A percentile compares a stretch with the other conserved stretches of the same genome.
These are phyloP conservation scores for Nemotelus nigrinus DNA, from an alignment of 2,888 invertebrate genomes.

Conservation along the genomic window DNA sequence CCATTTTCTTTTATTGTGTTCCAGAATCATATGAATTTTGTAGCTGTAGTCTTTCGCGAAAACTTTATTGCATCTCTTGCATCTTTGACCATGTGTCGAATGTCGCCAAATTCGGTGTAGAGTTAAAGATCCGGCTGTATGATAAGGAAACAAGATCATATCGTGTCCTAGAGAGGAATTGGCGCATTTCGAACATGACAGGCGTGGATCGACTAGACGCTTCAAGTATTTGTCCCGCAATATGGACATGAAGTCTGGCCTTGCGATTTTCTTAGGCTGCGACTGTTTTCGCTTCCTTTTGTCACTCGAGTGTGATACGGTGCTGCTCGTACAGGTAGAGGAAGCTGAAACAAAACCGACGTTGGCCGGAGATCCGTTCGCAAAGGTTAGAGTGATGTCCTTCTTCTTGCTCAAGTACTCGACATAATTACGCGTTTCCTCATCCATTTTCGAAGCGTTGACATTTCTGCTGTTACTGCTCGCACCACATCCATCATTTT, in stretches of 20 bases:
- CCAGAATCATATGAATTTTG: constrained; percentile 59
- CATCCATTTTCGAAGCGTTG: constrained; percentile 52
- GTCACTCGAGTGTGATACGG: constrained; percentile 48
- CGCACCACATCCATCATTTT: constrained; percentile 48
- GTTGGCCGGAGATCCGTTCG: constrained; percentile 39
- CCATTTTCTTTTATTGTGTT: constrained; percentile 51
- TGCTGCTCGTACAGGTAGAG: not conserved
- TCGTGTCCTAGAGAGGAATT: constrained; percentile 47
- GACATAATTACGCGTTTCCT: constrained; percentile 63
- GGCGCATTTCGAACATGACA: constrained; percentile 60
- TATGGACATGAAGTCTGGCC: constrained; percentile 60
- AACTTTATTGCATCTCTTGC: constrained; percentile 56
- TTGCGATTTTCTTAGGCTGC: constrained; percentile 64
- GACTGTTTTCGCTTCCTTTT: constrained; percentile 67
- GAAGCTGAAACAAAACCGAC: not conserved
- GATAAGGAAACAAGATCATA: constrained; percentile 64
- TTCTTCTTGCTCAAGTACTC: constrained; percentile 64
- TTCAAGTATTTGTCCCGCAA: constrained; percentile 64
- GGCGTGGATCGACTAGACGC: constrained; percentile 61
- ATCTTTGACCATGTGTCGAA: constrained; percentile 52
- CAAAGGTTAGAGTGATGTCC: constrained; percentile 63
- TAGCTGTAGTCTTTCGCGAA: constrained; percentile 60
- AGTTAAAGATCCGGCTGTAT: constrained; percentile 65
- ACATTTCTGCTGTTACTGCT: constrained; percentile 45
- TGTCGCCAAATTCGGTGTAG: constrained; percentile 69